Percentiles rank a stretch among this genome's conserved stretches.
Conservation (phyloP, 2,113 vertebrate genomes). For the Hippotragus niger region DNA sequence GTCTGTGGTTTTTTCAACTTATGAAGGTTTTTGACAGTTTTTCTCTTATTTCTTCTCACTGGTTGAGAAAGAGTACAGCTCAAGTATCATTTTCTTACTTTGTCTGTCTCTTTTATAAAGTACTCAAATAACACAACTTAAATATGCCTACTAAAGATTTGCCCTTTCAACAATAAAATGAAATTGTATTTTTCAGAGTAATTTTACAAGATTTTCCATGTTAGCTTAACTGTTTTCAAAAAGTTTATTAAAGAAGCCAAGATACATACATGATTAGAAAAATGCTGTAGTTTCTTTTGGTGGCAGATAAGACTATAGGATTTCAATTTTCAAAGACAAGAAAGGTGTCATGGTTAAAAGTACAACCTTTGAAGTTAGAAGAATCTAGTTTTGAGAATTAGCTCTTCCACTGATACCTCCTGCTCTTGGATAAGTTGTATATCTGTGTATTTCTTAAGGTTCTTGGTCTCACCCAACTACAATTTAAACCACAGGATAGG, state of each 20-base stretch:
- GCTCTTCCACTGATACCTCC: neutral
- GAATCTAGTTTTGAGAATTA: constrained; percentile 13
- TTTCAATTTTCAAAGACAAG: neutral
- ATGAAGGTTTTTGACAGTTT: neutral
- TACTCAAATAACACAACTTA: neutral
- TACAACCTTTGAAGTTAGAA: neutral
- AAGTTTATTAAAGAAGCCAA: constrained; percentile 11
- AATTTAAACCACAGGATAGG: neutral
- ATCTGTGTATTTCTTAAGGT: neutral
- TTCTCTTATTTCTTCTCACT: neutral
- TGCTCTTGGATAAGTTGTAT: neutral
- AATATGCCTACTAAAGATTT: neutral
- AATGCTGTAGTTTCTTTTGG: constrained; percentile 2
- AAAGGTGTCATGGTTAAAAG: neutral
- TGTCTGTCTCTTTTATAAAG: neutral
- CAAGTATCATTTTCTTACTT: neutral
- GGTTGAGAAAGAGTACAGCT: neutral
- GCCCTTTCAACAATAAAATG: constrained; percentile 17
- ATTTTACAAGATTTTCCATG: constrained; percentile 47
- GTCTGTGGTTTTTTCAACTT: neutral
- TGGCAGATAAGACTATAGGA: neutral
- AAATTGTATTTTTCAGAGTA: constrained; percentile 31
- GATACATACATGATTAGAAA: neutral
- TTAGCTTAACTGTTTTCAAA: constrained; percentile 47
- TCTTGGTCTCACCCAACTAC: neutral